A percentile compares a stretch with the other conserved stretches of the same genome.
Conservation (phyloP, 2,888 invertebrate genomes). For the Flabesymbios commensalis region DNA sequence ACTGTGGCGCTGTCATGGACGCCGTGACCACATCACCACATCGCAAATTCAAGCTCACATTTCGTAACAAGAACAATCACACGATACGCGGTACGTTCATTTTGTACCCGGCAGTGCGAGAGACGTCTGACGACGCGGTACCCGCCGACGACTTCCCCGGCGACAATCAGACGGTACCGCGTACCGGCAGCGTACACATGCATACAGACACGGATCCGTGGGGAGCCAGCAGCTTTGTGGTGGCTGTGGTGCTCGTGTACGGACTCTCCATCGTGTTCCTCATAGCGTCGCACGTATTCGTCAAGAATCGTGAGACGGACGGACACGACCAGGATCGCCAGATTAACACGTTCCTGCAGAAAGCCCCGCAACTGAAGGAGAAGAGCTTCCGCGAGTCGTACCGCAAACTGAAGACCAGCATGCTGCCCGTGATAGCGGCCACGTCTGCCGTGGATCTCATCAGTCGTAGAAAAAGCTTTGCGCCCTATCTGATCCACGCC, state of each 20-base stretch:
- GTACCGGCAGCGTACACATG: no score
- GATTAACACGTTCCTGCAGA: background rate
- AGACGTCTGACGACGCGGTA: no score
- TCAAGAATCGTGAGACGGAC: constrained; percentile 2
- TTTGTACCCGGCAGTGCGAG: no score
- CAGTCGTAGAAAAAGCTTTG: background rate
- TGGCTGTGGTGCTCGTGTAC: constrained; percentile 21
- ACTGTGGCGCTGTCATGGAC: no score
- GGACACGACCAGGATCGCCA: background rate
- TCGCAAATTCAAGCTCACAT: no score
- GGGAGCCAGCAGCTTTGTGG: constrained; percentile 14
- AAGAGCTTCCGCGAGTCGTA: background rate
- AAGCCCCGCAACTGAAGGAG: background rate
- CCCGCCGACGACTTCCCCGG: no score
- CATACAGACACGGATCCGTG: constrained; percentile 4
- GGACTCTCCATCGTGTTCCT: constrained; percentile 22
- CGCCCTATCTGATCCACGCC: background rate
- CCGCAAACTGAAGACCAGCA: constrained; percentile 10
- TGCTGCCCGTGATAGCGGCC: constrained; percentile 9
- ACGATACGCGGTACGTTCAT: no score
- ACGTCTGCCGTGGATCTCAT: background rate
- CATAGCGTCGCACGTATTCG: constrained; percentile 19
- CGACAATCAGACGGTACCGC: no score
- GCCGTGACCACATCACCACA: no score
- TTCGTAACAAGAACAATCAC: no score